These are phyloP conservation scores for Phoebastria nigripes DNA, from an alignment of 2,797 vertebrate species.

Conservation along the genomic window DNA sequence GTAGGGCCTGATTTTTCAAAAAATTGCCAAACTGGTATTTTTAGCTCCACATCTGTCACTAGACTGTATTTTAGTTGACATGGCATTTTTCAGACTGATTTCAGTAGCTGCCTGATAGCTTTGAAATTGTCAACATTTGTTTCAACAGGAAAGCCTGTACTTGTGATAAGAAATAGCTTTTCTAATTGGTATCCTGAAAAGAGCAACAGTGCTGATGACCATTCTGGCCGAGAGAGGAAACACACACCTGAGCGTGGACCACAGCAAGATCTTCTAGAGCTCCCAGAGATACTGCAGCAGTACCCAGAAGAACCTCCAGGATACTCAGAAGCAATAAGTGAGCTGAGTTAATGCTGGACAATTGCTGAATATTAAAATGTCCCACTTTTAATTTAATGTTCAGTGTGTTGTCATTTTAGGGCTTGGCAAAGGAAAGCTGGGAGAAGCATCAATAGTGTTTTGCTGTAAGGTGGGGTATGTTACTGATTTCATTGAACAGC, in stretches of 20 bases:
- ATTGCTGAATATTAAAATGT: background rate
- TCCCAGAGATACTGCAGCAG: background rate
- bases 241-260: accelerated
- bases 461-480: background rate
- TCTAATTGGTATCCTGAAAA: background rate
- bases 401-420: background rate
- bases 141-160: background rate
- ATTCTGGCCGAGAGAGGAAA: background rate
- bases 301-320: background rate
- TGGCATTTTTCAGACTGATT: background rate
- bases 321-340: background rate
- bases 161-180: background rate
- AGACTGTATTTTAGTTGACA: background rate
- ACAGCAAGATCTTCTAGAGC: background rate
- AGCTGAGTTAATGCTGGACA: background rate
- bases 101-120: background rate
- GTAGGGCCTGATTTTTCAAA: background rate
- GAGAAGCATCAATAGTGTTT: background rate
- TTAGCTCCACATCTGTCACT: background rate
- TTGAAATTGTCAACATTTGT: background rate
- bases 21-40: background rate
- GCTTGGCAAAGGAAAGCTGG: background rate
- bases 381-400: background rate
- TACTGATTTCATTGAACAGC: background rate
- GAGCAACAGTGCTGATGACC: background rate